Percentiles rank a stretch among this genome's conserved stretches.
Conservation (phyloP, 2,888 invertebrate species). For the Mesorhabditis spiculigera region DNA sequence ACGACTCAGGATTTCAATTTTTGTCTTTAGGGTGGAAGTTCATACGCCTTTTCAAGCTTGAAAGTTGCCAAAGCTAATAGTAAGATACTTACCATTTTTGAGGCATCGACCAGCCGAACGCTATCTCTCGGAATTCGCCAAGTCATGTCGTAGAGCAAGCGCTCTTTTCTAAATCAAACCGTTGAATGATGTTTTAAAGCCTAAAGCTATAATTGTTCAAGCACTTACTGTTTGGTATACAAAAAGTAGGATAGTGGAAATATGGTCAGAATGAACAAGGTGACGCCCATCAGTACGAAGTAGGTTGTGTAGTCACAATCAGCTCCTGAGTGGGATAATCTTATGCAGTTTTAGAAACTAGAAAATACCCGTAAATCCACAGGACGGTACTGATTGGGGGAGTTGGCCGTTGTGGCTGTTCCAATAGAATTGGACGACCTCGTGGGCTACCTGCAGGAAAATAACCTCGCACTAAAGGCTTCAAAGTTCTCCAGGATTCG, state of each 20-base stretch:
- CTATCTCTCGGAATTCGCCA: conserved; percentile 54
- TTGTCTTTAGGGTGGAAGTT: too few species aligned
- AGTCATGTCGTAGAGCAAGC: conserved; percentile 55
- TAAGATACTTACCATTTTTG: conserved; percentile 22
- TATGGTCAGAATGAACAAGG: conserved; percentile 32
- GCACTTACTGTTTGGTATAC: conserved; percentile 50
- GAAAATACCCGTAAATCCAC: conserved; percentile 42
- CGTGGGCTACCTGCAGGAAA: conserved; percentile 48
- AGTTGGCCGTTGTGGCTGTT: conserved; percentile 40
- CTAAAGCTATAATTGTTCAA: neutral
- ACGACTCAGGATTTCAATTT: too few species aligned
- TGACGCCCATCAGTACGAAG: conserved; percentile 34
- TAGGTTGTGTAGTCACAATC: conserved; percentile 50
- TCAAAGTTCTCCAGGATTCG: too few species aligned
- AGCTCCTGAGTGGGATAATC: conserved; percentile 15
- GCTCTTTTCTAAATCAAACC: conserved; percentile 52
- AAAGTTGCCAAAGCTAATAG: conserved; percentile 7
- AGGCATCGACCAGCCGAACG: conserved; percentile 20
- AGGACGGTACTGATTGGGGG: conserved; percentile 48
- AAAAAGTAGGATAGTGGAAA: conserved; percentile 49
- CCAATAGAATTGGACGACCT: conserved; percentile 50
- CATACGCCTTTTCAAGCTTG: too few species aligned
- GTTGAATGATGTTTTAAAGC: neutral
- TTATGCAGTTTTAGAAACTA: neutral
- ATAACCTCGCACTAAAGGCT: neutral